These are phyloP conservation scores for Athetis lepigone DNA, from an alignment of 2,888 invertebrate genomes.

Conservation along the genomic window DNA sequence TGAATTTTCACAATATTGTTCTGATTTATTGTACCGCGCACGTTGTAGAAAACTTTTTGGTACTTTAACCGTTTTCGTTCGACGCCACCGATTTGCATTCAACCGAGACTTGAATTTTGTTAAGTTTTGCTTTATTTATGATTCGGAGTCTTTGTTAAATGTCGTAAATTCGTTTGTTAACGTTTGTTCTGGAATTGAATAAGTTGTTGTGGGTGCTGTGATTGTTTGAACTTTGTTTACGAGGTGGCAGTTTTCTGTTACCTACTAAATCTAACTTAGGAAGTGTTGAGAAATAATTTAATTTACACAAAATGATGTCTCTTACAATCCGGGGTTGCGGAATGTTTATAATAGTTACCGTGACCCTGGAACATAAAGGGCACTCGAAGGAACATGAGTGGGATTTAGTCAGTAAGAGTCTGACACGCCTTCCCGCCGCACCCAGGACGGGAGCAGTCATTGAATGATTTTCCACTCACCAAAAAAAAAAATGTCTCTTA, in stretches of 20 bases:
- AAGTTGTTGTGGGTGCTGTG: constrained; percentile 9
- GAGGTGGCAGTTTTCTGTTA: neutral
- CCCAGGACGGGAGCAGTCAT: too few relatives aligned
- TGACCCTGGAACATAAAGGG: too few relatives aligned
- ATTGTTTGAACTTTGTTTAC: neutral
- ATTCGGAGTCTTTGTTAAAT: constrained; percentile 43
- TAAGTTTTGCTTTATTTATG: constrained; percentile 46
- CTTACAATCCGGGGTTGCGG: too few relatives aligned
- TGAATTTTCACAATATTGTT: constrained; percentile 78
- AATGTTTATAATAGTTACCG: too few relatives aligned
- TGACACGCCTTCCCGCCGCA: too few relatives aligned
- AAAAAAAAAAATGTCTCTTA: too few relatives aligned
- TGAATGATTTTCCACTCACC: too few relatives aligned
- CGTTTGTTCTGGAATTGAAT: constrained; percentile 23
- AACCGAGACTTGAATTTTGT: constrained; percentile 51
- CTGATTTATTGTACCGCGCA: constrained; percentile 76
- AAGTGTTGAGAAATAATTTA: neutral
- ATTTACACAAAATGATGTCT: too few relatives aligned
- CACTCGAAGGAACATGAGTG: too few relatives aligned
- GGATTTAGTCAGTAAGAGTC: too few relatives aligned
- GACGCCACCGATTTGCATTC: constrained; percentile 68
- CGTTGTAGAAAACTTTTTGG: constrained; percentile 68
- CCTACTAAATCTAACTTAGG: neutral
- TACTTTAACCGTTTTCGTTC: constrained; percentile 65
- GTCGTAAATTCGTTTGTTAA: constrained; percentile 33